These are phyloP conservation scores for Neodiprion pinetum DNA, from an alignment of 1,140 invertebrate genomes.

Conservation along the genomic window DNA sequence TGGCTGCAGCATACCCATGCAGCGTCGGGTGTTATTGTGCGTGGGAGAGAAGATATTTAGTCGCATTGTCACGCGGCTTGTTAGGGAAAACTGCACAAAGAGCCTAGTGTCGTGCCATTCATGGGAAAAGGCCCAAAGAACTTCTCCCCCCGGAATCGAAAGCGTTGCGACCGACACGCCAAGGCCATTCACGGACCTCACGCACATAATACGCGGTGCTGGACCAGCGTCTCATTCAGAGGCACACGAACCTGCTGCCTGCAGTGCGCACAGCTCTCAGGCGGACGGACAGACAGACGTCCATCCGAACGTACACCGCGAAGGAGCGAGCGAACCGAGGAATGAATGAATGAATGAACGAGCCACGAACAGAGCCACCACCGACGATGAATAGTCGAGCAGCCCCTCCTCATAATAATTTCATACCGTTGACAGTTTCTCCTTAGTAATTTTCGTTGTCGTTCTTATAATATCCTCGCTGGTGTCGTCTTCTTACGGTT, in stretches of 20 bases:
- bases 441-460: constrained; percentile 24
- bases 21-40: constrained; percentile 33
- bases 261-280: too few relatives aligned
- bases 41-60: constrained; percentile 41
- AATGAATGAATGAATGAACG: constrained; percentile 6
- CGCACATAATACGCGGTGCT: constrained; percentile 19
- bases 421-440: constrained; percentile 37
- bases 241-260: constrained; percentile 34
- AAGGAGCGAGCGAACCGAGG: background rate
- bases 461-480: constrained; percentile 25
- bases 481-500: background rate
- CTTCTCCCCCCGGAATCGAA: background rate
- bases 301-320: background rate
- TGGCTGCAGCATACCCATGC: background rate
- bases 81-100: constrained; percentile 44
- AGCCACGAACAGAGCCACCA: constrained; percentile 15
- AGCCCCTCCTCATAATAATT: constrained; percentile 35
- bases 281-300: background rate
- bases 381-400: constrained; percentile 28
- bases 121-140: constrained; percentile 29
- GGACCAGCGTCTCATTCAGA: constrained; percentile 37
- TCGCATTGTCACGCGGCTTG: constrained; percentile 45
- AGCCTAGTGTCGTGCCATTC: constrained; percentile 38
- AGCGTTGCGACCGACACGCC: background rate
- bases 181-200: constrained; percentile 18